Percentiles rank a stretch among this genome's conserved stretches.
Evolutionary conservation across 1,140 invertebrate species (phyloP).

Genomic region (Drosophila serrata): DNA sequence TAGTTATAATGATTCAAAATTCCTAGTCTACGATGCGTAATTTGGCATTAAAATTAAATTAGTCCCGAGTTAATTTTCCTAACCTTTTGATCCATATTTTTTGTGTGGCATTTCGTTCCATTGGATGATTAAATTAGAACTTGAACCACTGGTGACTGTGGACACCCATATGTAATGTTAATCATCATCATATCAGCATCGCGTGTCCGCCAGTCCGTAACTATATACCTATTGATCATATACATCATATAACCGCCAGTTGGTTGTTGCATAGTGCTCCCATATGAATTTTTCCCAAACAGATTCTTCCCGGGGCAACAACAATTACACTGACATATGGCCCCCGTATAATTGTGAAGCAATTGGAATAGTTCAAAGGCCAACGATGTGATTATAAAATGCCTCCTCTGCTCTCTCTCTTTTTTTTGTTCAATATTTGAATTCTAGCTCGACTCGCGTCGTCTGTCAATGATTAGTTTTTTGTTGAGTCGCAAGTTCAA

Average conservation of each 20-base stretch:
- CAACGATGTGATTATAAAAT: constrained; percentile 67
- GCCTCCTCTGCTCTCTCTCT: constrained; percentile 9
- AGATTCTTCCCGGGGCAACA: background rate
- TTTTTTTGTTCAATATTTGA: background rate
- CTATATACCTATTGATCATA: constrained; percentile 32
- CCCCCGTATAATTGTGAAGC: constrained; percentile 21
- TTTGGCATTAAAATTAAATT: constrained; percentile 29
- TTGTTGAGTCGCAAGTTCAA: background rate
- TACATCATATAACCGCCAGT: constrained; percentile 29
- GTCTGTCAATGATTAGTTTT: no score
- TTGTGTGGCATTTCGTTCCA: background rate
- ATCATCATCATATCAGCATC: constrained; percentile 18
- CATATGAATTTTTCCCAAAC: constrained; percentile 1
- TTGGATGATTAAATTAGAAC: constrained; percentile 29
- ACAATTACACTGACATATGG: background rate
- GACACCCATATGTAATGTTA: constrained; percentile 1
- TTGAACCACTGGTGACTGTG: no score
- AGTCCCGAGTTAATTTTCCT: constrained; percentile 20
- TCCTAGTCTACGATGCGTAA: background rate
- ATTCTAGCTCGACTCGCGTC: background rate
- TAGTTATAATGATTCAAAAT: background rate
- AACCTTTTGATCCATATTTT: constrained; percentile 31
- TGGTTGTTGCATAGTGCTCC: background rate
- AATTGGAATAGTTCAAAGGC: constrained; percentile 70
- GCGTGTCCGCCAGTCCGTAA: constrained; percentile 23